Conservation (phyloP, 2,797 vertebrate species). For the Muraenolepis orangiensis region DNA sequence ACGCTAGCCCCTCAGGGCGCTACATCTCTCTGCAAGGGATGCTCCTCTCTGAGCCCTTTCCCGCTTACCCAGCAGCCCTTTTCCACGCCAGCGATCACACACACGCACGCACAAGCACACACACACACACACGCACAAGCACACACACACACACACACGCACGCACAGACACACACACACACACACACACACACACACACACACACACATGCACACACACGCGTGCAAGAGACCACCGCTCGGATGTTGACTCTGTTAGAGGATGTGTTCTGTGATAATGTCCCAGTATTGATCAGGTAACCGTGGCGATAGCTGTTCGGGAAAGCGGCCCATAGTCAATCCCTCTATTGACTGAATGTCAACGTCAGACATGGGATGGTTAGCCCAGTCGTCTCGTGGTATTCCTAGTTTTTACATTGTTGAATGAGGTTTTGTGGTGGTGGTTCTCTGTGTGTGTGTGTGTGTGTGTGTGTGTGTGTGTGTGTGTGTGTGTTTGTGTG, state of each 20-base stretch:
- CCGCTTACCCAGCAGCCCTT: conserved; percentile 40
- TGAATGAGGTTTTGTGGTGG: not conserved
- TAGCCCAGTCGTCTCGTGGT: not conserved
- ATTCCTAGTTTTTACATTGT: not conserved
- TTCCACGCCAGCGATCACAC: conserved; percentile 64
- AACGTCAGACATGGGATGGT: conserved; percentile 43
- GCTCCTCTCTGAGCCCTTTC: conserved; percentile 53
- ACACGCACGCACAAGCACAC: conserved; percentile 41
- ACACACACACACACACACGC: conserved; percentile 15
- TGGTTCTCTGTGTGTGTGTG: too few relatives aligned
- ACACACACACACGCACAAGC: not conserved
- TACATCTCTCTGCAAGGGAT: conserved; percentile 53
- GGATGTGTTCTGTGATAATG: conserved; percentile 72
- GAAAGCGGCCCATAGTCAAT: conserved; percentile 64
- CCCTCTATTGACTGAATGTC: conserved; percentile 49
- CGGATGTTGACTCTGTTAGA: conserved; percentile 68
- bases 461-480: too few relatives aligned
- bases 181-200: not conserved
- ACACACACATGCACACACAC: not conserved
- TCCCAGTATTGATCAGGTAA: conserved; percentile 72
- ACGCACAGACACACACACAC: conserved; percentile 39
- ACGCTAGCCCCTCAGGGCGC: conserved; percentile 55
- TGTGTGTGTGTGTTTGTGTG: too few relatives aligned
- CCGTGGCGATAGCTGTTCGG: conserved; percentile 62
- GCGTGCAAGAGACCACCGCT: conserved; percentile 21